phyloP scores from a whole-genome alignment of 2,888 invertebrate genomes.

The Parascotia fuliginaria region DNA sequence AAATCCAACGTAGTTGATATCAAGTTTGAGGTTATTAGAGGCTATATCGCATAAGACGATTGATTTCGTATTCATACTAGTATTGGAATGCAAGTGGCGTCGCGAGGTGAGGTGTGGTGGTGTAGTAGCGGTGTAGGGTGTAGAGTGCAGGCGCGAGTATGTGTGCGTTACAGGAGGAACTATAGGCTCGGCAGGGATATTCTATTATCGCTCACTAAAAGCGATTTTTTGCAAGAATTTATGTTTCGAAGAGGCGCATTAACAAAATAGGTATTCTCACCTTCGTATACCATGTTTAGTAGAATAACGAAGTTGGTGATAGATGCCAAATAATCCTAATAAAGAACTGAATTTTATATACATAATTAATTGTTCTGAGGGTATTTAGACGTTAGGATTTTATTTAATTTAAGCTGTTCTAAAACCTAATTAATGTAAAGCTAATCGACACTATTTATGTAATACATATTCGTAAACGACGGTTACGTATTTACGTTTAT shows the following conservation, averaged over 20 bases:
- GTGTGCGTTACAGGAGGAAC: constrained; percentile 76
- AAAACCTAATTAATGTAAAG: constrained; percentile 43
- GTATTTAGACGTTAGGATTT: constrained; percentile 79
- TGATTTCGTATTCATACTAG: constrained; percentile 51
- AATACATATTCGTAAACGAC: constrained; percentile 27
- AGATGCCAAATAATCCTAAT: constrained; percentile 86
- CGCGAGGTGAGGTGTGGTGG: neutral
- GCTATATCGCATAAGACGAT: constrained; percentile 52
- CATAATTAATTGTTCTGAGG: constrained; percentile 84
- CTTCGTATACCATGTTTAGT: constrained; percentile 83
- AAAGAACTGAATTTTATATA: constrained; percentile 86
- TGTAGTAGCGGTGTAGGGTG: constrained; percentile 6
- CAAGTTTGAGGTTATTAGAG: constrained; percentile 49
- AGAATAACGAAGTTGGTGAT: constrained; percentile 82
- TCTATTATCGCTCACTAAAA: constrained; percentile 54
- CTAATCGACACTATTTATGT: constrained; percentile 60
- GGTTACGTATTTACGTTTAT: constrained; percentile 30
- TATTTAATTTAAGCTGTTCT: constrained; percentile 72
- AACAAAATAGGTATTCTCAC: constrained; percentile 79
- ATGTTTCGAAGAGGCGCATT: constrained; percentile 73
- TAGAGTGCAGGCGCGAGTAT: constrained; percentile 46
- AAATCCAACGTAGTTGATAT: constrained; percentile 45
- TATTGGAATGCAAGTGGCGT: constrained; percentile 57
- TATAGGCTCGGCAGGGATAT: constrained; percentile 84
- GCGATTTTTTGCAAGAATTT: constrained; percentile 63